A percentile compares a stretch with the other conserved stretches of the same genome.
Conservation (phyloP, 2,113 vertebrate genomes). For the Arvicanthis niloticus region DNA sequence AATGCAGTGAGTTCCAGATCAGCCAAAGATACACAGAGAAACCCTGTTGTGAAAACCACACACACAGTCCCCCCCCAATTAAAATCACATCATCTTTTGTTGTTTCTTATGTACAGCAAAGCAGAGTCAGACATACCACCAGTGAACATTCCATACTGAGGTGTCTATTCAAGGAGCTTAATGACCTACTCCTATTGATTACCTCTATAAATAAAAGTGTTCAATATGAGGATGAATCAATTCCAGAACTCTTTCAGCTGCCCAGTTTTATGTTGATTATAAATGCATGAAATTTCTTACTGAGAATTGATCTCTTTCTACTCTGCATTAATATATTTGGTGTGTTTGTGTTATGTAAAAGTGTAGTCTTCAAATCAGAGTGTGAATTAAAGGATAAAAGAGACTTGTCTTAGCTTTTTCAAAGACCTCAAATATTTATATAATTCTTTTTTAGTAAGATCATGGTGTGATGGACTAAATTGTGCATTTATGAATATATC, state of each 20-base stretch:
- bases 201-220: not conserved
- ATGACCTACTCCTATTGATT: not conserved
- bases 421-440: not conserved
- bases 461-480: not conserved
- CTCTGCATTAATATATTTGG: not conserved
- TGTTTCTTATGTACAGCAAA: slow-evolving; percentile 9
- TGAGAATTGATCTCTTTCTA: slow-evolving; percentile 30
- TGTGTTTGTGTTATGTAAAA: not conserved
- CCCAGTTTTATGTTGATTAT: slow-evolving; percentile 9
- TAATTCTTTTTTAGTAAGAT: not conserved
- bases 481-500: not conserved
- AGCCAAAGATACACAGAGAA: not conserved
- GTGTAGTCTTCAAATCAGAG: not conserved
- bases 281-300: not conserved
- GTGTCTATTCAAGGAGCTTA: not conserved
- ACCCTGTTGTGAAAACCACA: not conserved
- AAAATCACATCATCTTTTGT: not conserved
- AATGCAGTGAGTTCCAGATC: not conserved
- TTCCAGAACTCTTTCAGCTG: slow-evolving; percentile 6
- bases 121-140: not conserved
- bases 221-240: slow-evolving; percentile 3
- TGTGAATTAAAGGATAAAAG: not conserved
- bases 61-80: not conserved
- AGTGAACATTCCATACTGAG: not conserved
- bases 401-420: not conserved